Evolutionary conservation across 2,888 invertebrate species (phyloP).

Genomic region (Sinelater perroti): DNA sequence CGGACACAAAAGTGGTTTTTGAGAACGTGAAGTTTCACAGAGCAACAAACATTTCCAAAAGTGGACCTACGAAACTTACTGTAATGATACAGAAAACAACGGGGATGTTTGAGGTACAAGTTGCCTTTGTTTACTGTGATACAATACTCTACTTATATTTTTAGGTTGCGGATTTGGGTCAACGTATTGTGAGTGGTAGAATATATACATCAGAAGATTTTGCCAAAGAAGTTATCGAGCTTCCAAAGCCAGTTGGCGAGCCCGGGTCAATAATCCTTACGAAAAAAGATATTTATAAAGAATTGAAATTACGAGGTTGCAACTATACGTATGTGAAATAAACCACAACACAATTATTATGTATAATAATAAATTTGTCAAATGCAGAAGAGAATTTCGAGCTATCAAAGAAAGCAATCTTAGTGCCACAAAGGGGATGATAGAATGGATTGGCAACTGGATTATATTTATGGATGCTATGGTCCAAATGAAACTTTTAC

Average conservation of each 20-base stretch:
- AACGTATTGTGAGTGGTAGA: conserved; percentile 3
- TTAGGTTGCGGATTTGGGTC: conserved; percentile 11
- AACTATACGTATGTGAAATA: conserved; percentile 59
- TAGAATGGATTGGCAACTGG: conserved; percentile 85
- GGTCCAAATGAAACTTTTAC: conserved; percentile 81
- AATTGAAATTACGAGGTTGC: conserved; percentile 75
- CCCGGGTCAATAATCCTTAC: neutral
- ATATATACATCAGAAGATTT: conserved; percentile 4
- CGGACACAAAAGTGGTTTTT: conserved; percentile 65
- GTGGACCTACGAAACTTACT: conserved; percentile 49
- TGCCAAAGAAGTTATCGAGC: neutral
- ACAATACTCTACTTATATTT: neutral
- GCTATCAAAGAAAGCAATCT: conserved; percentile 41
- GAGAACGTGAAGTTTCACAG: conserved; percentile 68
- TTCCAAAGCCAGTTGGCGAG: neutral
- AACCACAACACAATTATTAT: too few relatives aligned
- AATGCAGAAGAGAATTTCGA: conserved; percentile 47
- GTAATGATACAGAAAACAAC: conserved; percentile 48
- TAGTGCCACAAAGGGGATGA: conserved; percentile 60
- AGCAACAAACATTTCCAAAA: conserved; percentile 65
- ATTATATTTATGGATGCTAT: conserved; percentile 88
- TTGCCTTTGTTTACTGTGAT: neutral
- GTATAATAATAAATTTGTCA: too few relatives aligned
- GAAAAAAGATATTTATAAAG: conserved; percentile 58
- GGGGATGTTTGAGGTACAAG: conserved; percentile 51